These are phyloP conservation scores for Anastrepha ludens DNA, from an alignment of 1,140 invertebrate genomes.

Conservation along the genomic window DNA sequence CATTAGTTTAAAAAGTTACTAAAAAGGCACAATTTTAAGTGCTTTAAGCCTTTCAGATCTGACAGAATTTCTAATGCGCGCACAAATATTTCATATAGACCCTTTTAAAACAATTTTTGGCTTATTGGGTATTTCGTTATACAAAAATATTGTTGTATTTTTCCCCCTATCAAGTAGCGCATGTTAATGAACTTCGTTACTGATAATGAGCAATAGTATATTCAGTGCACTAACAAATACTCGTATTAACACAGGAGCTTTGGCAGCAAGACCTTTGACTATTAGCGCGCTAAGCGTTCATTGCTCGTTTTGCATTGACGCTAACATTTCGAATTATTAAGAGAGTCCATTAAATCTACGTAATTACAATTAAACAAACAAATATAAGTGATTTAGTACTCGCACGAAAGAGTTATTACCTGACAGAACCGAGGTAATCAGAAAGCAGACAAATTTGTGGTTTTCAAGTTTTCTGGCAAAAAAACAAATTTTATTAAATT, in stretches of 20 bases:
- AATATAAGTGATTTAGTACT: conserved; percentile 15
- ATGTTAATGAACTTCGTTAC: conserved; percentile 46
- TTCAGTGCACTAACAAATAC: conserved; percentile 2
- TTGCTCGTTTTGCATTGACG: background rate
- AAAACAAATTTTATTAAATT: conserved; percentile 19
- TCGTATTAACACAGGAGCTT: background rate
- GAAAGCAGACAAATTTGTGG: background rate
- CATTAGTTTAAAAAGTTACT: too few relatives aligned
- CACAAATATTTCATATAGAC: too few relatives aligned
- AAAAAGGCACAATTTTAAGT: too few relatives aligned
- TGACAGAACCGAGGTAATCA: too few relatives aligned
- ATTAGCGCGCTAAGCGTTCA: conserved; percentile 36
- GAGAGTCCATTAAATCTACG: background rate
- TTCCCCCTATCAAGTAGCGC: background rate
- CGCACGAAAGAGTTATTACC: too few relatives aligned
- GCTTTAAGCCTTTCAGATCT: too few relatives aligned
- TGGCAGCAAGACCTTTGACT: background rate
- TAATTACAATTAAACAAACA: background rate
- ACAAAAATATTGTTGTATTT: conserved; percentile 8
- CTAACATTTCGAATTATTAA: background rate
- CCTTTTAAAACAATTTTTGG: background rate
- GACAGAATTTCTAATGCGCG: too few relatives aligned
- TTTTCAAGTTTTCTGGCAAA: conserved; percentile 13
- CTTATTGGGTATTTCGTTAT: background rate
- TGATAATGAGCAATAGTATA: conserved; percentile 41